A percentile compares a stretch with the other conserved stretches of the same genome.
These are phyloP conservation scores for Lota lota DNA, from an alignment of 2,113 vertebrate species.

Conservation along the genomic window DNA sequence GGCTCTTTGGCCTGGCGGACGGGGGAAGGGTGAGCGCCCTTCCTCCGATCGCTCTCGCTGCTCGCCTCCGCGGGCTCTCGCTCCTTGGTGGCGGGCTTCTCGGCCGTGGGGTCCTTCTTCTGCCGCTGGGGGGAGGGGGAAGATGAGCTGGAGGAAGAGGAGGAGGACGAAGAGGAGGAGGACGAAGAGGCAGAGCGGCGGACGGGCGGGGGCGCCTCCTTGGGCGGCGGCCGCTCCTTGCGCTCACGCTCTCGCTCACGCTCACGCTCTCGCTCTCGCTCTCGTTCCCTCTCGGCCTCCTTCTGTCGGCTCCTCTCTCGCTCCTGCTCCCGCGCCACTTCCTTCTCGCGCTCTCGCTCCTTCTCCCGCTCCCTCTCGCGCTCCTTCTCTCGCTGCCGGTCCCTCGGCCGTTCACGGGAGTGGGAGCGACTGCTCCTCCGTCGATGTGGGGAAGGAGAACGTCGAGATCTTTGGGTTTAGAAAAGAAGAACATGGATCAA, in stretches of 20 bases:
- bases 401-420: conserved; percentile 50
- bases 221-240: neutral
- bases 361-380: conserved; percentile 34
- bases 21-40: neutral
- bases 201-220: conserved; percentile 28
- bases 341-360: conserved; percentile 30
- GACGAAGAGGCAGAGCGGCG: conserved; percentile 38
- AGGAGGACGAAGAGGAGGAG: conserved; percentile 61
- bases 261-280: conserved; percentile 29
- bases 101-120: conserved; percentile 14
- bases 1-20: neutral
- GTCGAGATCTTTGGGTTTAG: conserved; percentile 45
- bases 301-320: neutral
- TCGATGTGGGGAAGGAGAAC: conserved; percentile 59
- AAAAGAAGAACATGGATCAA: neutral
- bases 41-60: neutral
- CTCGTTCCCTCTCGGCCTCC: conserved; percentile 23
- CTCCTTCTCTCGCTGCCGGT: conserved; percentile 26
- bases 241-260: conserved; percentile 16
- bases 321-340: conserved; percentile 15
- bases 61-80: conserved; percentile 30
- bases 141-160: conserved; percentile 63
- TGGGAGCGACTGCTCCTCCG: conserved; percentile 62
- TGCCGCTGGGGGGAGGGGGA: conserved; percentile 48
- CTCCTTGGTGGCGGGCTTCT: conserved; percentile 34